These are phyloP conservation scores for Limanda limanda DNA, from an alignment of 2,113 vertebrate genomes.

Conservation along the genomic window DNA sequence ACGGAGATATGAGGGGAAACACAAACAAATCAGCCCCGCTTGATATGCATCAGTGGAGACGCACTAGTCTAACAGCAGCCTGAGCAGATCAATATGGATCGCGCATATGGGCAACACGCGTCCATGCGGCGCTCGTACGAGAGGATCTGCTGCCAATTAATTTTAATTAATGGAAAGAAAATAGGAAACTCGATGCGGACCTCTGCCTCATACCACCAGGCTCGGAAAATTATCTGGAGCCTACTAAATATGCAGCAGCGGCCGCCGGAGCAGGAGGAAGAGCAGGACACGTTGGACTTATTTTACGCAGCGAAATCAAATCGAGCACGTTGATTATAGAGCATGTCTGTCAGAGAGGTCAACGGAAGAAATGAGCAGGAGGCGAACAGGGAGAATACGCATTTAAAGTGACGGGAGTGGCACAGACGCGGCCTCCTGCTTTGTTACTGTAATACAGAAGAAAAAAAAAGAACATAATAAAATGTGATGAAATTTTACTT, in stretches of 20 bases:
- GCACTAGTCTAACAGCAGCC: constrained; percentile 42
- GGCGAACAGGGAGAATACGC: background rate
- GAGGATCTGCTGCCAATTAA: constrained; percentile 79
- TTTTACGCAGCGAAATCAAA: constrained; percentile 62
- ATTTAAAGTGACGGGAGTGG: background rate
- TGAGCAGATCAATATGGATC: constrained; percentile 73
- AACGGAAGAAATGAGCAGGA: background rate
- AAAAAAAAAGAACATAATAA: background rate
- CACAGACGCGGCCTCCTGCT: background rate
- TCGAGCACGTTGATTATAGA: constrained; percentile 60
- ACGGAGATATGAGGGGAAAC: constrained; percentile 18
- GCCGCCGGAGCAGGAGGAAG: background rate
- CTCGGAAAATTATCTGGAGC: constrained; percentile 65
- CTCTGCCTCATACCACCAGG: constrained; percentile 69
- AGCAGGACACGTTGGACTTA: constrained; percentile 29
- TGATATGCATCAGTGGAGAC: constrained; percentile 50
- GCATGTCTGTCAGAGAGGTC: constrained; percentile 29
- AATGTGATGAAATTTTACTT: background rate
- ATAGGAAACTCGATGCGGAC: constrained; percentile 75
- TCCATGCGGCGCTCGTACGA: constrained; percentile 58
- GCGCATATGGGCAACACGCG: constrained; percentile 72
- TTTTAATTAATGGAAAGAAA: constrained; percentile 83
- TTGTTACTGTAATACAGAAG: background rate
- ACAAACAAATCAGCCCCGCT: constrained; percentile 54
- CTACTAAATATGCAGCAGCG: constrained; percentile 67